A percentile compares a stretch with the other conserved stretches of the same genome.
These are phyloP conservation scores for Pseudochromis fuscus DNA, from an alignment of 2,797 vertebrate species.

Conservation along the genomic window DNA sequence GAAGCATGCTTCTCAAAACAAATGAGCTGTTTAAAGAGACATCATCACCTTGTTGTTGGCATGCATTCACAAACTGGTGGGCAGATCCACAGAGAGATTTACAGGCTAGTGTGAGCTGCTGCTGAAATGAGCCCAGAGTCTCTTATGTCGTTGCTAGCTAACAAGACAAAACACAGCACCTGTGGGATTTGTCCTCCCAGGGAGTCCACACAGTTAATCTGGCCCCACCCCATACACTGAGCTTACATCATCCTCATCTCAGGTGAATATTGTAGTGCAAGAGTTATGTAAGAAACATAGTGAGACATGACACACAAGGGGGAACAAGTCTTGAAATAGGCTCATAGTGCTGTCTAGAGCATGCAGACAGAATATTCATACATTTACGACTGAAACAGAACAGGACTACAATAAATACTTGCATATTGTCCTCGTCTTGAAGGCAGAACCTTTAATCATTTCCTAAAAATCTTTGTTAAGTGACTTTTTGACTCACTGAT, in stretches of 20 bases:
- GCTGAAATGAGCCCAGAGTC: conserved; percentile 34
- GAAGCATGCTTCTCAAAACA: conserved; percentile 31
- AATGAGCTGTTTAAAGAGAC: not conserved
- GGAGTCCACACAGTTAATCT: conserved; percentile 35
- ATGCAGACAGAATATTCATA: not conserved
- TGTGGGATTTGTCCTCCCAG: conserved; percentile 21
- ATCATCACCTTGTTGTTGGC: conserved; percentile 37
- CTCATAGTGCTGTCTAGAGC: conserved; percentile 1
- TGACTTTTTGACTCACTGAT: conserved; percentile 24
- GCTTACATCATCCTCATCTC: conserved; percentile 56
- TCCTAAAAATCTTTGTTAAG: not conserved
- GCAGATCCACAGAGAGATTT: conserved; percentile 15
- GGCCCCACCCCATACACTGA: conserved; percentile 13
- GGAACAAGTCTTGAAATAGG: conserved; percentile 16
- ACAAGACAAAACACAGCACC: conserved; percentile 43
- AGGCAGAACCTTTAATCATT: not conserved
- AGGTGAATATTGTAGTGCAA: conserved; percentile 53
- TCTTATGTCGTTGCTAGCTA: conserved; percentile 35
- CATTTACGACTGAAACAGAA: not conserved
- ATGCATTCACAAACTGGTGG: conserved; percentile 21
- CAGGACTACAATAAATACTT: not conserved
- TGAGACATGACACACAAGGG: conserved; percentile 14
- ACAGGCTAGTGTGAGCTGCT: conserved; percentile 14
- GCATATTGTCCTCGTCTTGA: not conserved
- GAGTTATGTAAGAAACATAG: conserved; percentile 42